Percentiles rank a stretch among this genome's conserved stretches.
Conservation (phyloP, 2,113 vertebrate genomes). For the Catharus fuscescens region DNA sequence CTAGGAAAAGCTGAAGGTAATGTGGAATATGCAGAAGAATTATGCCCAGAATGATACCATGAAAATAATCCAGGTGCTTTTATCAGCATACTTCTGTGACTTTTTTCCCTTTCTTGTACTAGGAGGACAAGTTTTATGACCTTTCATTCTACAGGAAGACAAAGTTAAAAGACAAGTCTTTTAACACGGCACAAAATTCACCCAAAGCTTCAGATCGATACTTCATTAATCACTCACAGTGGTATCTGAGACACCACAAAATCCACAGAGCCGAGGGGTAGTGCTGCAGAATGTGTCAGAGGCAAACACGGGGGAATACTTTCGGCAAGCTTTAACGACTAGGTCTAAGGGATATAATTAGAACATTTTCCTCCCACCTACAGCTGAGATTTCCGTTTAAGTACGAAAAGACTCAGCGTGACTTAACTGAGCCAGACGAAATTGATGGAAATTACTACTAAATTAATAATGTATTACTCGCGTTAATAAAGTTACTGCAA, state of each 20-base stretch:
- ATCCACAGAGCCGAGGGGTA: not conserved
- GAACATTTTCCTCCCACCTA: constrained; percentile 8
- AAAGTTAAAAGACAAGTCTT: not conserved
- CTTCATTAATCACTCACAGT: not conserved
- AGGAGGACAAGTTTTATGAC: not conserved
- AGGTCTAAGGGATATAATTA: not conserved
- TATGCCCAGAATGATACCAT: not conserved
- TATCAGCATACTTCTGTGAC: not conserved
- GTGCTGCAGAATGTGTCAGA: not conserved
- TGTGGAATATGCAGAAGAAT: not conserved
- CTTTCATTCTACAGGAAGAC: not conserved
- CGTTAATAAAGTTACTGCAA: not conserved
- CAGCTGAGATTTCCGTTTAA: not conserved
- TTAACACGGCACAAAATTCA: not conserved
- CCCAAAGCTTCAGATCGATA: not conserved
- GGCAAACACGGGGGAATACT: not conserved
- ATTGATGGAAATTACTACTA: not conserved
- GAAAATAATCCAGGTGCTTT: not conserved
- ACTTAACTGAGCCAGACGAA: not conserved
- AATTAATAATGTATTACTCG: accelerated
- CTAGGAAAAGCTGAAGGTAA: not conserved
- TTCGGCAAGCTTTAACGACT: not conserved
- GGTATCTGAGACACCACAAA: not conserved
- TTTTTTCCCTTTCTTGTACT: not conserved
- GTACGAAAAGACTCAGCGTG: not conserved